These are phyloP conservation scores for Mesitornis unicolor DNA, from an alignment of 2,113 vertebrate species.

Conservation along the genomic window DNA sequence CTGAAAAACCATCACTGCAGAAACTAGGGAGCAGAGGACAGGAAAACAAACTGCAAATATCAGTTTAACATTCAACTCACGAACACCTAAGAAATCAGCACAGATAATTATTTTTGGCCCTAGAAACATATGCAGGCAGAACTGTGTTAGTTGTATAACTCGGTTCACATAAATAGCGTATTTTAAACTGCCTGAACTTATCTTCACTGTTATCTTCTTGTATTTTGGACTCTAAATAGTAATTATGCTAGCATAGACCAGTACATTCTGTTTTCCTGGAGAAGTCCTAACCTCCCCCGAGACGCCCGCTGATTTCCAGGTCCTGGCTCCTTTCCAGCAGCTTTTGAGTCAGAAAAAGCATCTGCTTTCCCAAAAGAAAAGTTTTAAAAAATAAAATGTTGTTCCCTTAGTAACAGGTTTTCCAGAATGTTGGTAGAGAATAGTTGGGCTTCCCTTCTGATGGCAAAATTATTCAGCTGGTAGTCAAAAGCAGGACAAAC, in stretches of 20 bases:
- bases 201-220: neutral
- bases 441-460: neutral
- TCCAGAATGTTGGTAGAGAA: neutral
- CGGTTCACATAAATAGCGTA: neutral
- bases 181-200: slow-evolving; percentile 17
- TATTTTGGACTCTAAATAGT: neutral
- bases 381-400: neutral
- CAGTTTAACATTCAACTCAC: neutral
- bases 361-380: neutral
- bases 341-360: neutral
- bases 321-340: neutral
- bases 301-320: neutral
- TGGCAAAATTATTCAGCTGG: neutral
- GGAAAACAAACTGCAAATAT: neutral
- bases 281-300: slow-evolving; percentile 2
- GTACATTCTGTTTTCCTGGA: neutral
- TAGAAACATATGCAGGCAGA: neutral
- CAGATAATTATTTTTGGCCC: neutral
- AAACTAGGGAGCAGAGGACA: neutral
- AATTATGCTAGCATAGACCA: neutral
- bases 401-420: neutral
- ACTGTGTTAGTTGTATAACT: slow-evolving; percentile 28
- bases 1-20: neutral
- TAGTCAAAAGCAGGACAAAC: neutral
- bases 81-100: neutral